A percentile compares a stretch with the other conserved stretches of the same genome.
Evolutionary conservation across 1,140 invertebrate species (phyloP).

Genomic region (Solenopsis invicta): DNA sequence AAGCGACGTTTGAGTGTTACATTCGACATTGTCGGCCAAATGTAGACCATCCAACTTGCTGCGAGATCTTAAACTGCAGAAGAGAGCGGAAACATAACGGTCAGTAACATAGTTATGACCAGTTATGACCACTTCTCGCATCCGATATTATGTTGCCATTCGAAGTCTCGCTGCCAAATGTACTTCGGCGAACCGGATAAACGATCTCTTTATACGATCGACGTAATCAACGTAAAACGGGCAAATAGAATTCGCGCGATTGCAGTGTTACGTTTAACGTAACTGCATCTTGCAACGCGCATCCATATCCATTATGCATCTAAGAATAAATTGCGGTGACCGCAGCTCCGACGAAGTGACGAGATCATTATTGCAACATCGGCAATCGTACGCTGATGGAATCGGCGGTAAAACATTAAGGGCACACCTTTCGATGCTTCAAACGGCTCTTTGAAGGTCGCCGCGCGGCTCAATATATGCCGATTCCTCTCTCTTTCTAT

Average conservation of each 20-base stretch:
- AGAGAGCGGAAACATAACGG: slow-evolving; percentile 44
- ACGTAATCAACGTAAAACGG: slow-evolving; percentile 43
- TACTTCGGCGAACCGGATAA: slow-evolving; percentile 34
- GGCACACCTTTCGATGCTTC: slow-evolving; percentile 53
- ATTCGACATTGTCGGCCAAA: slow-evolving; percentile 22
- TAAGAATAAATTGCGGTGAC: slow-evolving; percentile 40
- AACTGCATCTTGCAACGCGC: neutral
- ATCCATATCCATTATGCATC: neutral
- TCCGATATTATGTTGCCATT: slow-evolving; percentile 48
- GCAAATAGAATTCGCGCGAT: slow-evolving; percentile 32
- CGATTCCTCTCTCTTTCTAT: neutral
- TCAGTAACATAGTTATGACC: slow-evolving; percentile 40
- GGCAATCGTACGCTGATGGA: neutral
- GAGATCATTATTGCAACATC: slow-evolving; percentile 48
- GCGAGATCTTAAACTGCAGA: slow-evolving; percentile 39
- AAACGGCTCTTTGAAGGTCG: slow-evolving; percentile 57
- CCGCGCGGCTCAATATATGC: slow-evolving; percentile 48
- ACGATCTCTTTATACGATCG: slow-evolving; percentile 48
- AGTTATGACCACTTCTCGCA: slow-evolving; percentile 54
- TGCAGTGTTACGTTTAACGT: slow-evolving; percentile 30
- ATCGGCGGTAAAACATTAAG: slow-evolving; percentile 56
- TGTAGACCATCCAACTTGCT: slow-evolving; percentile 34
- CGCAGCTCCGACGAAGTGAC: neutral
- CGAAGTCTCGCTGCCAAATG: slow-evolving; percentile 48
- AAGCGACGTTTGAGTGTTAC: slow-evolving; percentile 9